Percentiles rank a stretch among this genome's conserved stretches.
These are phyloP conservation scores for Helicolenus hilgendorfi DNA, from an alignment of 2,797 vertebrate genomes.

Conservation along the genomic window DNA sequence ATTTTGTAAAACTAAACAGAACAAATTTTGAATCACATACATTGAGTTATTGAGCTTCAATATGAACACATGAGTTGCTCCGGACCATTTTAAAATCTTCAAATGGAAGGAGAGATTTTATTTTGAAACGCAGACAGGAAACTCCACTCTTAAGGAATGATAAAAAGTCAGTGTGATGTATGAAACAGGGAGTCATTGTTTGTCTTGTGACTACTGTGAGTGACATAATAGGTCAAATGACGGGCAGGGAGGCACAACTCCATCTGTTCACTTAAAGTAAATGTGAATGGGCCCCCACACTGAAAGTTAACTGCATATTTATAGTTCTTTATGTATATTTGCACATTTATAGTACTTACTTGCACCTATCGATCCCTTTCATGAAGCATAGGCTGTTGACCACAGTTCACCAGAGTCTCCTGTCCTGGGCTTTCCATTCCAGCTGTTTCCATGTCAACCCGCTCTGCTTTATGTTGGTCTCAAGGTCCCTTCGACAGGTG, in stretches of 20 bases:
- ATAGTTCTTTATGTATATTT: background rate
- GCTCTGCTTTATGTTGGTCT: too few relatives aligned
- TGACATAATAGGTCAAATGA: background rate
- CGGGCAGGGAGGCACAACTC: background rate
- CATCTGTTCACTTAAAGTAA: background rate
- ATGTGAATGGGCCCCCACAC: background rate
- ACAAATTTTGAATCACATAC: background rate
- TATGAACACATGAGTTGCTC: background rate
- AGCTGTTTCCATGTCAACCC: too few relatives aligned
- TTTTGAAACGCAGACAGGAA: background rate
- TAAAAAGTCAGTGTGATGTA: background rate
- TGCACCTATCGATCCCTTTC: too few relatives aligned
- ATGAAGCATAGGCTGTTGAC: too few relatives aligned
- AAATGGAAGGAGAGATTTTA: background rate
- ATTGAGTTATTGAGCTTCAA: background rate
- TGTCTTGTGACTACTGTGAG: background rate
- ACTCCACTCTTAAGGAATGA: background rate
- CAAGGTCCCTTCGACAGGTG: too few relatives aligned
- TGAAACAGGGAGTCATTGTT: slow-evolving; percentile 2
- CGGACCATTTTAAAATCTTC: background rate
- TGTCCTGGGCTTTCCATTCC: too few relatives aligned
- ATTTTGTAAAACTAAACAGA: background rate
- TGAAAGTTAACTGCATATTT: background rate
- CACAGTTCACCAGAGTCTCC: too few relatives aligned
- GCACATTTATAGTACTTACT: too few relatives aligned